Evolutionary conservation across 2,888 invertebrate species (phyloP), one percentile per base, ranked within the genome.

Genomic region (Idaea straminata): DNA sequence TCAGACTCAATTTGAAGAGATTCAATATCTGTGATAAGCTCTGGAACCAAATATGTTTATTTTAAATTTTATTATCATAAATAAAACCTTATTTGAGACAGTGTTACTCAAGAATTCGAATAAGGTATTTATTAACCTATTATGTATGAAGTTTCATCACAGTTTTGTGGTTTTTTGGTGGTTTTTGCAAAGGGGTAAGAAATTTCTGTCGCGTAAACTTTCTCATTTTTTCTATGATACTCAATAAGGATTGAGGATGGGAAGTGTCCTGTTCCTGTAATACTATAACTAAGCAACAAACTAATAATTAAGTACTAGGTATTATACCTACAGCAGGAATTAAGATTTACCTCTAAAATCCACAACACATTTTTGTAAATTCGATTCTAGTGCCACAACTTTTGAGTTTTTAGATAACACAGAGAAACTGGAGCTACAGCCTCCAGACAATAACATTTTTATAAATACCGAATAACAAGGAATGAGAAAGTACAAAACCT

Each of bases 1-100:
- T 86, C 80, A 35, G 76, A 77, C 70, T 85, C 83, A 47, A 72
- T 72, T 64, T 77, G 72, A 15, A 88, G 69, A 61, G 82, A 74
- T 65, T 88, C 83, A 67, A 86, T 77, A 57, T 89, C 87, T 15
- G 64, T 61, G 4, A 84, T 58, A n/a, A 91, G 76, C 36, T 87
- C 91, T 92, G 81, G 64, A 87, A 89, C 65, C 3, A 65, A 62
- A 62, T 61, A 4, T n/a, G 10, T 7, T 7, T 38, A 62, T 57
- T 57, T 34, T 64, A 38, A n/a, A n/a, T n/a, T n/a, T n/a, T 15
- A 4, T 57, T 62, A 25, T 5, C 38, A 7, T 7, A n/a, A n/a
- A n/a, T n/a, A n/a, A 25, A 25, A 25, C 2, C 25, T 25, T 25
- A 25, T 25, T 25, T 25, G 25, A 25, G 25, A 25, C 25, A 25